A percentile compares a stretch with the other conserved stretches of the same genome.
These are phyloP conservation scores for Climacteris rufus DNA, from an alignment of 2,113 vertebrate species.

Conservation along the genomic window DNA sequence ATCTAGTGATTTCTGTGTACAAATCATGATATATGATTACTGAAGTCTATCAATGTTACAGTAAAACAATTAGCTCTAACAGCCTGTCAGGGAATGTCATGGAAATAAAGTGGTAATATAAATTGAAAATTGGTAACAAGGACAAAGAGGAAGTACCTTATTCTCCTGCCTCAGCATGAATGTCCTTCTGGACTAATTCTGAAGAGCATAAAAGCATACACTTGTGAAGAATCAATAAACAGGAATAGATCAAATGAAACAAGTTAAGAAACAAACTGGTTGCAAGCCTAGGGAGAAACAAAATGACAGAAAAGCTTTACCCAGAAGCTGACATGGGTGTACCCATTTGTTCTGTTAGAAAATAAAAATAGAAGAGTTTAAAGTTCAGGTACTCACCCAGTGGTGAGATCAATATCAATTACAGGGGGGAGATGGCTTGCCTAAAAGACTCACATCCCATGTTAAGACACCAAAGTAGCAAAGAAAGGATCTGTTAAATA, in stretches of 20 bases:
- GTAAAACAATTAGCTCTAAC: neutral
- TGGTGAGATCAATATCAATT: conserved; percentile 25
- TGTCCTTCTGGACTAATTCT: neutral
- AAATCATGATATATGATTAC: neutral
- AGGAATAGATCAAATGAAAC: neutral
- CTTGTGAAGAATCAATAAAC: neutral
- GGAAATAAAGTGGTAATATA: neutral
- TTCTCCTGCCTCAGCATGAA: neutral
- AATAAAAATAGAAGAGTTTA: neutral
- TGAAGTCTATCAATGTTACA: neutral
- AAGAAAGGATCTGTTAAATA: neutral
- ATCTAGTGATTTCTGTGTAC: neutral
- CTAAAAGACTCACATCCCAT: neutral
- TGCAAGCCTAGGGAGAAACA: neutral
- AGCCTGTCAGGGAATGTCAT: neutral
- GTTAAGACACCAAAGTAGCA: neutral
- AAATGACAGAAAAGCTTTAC: neutral
- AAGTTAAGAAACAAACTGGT: neutral
- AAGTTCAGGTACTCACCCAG: neutral
- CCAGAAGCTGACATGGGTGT: neutral
- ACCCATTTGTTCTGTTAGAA: neutral
- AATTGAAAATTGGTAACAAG: neutral
- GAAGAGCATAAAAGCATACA: neutral
- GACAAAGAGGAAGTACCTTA: neutral
- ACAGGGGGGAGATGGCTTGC: neutral